Evolutionary conservation across 2,888 invertebrate genomes (phyloP).

Genomic region (Ligdia adustata): DNA sequence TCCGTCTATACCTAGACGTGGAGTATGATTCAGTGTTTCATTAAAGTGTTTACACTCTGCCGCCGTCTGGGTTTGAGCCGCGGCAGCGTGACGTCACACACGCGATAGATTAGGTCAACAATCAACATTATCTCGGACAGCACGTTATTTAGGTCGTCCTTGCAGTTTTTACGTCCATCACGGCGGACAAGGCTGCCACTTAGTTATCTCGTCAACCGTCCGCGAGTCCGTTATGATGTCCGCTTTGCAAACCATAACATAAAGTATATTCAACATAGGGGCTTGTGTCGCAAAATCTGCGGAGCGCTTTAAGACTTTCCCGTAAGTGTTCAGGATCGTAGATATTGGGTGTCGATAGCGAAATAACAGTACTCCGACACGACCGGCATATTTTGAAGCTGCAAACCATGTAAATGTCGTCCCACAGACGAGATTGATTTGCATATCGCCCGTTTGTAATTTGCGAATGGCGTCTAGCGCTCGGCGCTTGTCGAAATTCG

Average conservation of each 20-base stretch:
- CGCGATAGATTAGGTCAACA: constrained; percentile 60
- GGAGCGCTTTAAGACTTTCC: constrained; percentile 31
- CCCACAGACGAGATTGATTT: constrained; percentile 62
- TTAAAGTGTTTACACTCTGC: constrained; percentile 31
- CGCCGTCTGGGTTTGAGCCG: constrained; percentile 52
- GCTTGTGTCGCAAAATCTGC: constrained; percentile 31
- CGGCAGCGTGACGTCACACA: constrained; percentile 53
- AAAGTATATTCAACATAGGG: constrained; percentile 39
- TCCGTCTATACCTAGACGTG: constrained; percentile 20
- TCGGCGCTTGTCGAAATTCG: constrained; percentile 74
- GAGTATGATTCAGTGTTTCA: constrained; percentile 34
- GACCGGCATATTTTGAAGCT: constrained; percentile 34
- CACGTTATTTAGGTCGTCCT: constrained; percentile 50
- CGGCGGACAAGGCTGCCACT: constrained; percentile 52
- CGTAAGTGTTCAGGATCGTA: constrained; percentile 30
- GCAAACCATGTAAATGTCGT: constrained; percentile 56
- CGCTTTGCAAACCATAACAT: constrained; percentile 56
- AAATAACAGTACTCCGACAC: constrained; percentile 23
- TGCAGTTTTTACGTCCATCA: constrained; percentile 52
- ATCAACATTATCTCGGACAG: constrained; percentile 41
- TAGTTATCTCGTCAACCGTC: constrained; percentile 53
- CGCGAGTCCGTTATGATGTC: constrained; percentile 52
- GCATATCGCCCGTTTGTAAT: constrained; percentile 70
- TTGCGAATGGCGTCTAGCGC: constrained; percentile 68
- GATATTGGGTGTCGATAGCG: constrained; percentile 27